Evolutionary conservation across 2,888 invertebrate species (phyloP).

Genomic region (Hanleya hanleyi): DNA sequence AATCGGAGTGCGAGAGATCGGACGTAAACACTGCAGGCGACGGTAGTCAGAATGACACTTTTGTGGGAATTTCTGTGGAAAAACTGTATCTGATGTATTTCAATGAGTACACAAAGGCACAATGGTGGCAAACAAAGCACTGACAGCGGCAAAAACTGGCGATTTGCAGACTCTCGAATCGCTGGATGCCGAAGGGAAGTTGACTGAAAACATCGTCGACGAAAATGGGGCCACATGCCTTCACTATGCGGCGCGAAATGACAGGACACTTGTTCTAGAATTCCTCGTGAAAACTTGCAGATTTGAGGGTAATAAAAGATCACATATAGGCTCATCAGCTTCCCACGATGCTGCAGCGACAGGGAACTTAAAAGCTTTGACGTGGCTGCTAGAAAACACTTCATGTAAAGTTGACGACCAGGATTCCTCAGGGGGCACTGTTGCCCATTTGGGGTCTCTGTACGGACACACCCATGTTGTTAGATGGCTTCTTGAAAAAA

Average conservation of each 20-base stretch:
- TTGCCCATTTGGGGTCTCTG: constrained; percentile 71
- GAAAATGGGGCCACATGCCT: constrained; percentile 69
- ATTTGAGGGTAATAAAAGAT: constrained; percentile 49
- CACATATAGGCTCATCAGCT: constrained; percentile 70
- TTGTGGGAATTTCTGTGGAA: neutral
- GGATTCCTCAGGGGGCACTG: constrained; percentile 71
- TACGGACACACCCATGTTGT: constrained; percentile 78
- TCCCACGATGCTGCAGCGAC: constrained; percentile 74
- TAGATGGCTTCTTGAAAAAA: constrained; percentile 79
- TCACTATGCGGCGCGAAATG: constrained; percentile 72
- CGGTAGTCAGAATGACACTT: neutral
- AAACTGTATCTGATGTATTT: neutral
- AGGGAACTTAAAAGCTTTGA: constrained; percentile 67
- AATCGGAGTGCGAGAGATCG: neutral
- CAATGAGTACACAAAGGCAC: too few species aligned
- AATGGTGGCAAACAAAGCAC: constrained; percentile 11
- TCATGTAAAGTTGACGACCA: constrained; percentile 61
- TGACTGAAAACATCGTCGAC: constrained; percentile 46
- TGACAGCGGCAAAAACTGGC: constrained; percentile 48
- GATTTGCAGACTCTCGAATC: constrained; percentile 37
- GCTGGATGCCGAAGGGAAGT: constrained; percentile 11
- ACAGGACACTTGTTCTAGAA: constrained; percentile 60
- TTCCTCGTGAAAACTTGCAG: constrained; percentile 61
- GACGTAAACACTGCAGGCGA: neutral
- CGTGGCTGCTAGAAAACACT: constrained; percentile 66